These are phyloP conservation scores for Bombylius discolor DNA, from an alignment of 2,888 invertebrate genomes.

Conservation along the genomic window DNA sequence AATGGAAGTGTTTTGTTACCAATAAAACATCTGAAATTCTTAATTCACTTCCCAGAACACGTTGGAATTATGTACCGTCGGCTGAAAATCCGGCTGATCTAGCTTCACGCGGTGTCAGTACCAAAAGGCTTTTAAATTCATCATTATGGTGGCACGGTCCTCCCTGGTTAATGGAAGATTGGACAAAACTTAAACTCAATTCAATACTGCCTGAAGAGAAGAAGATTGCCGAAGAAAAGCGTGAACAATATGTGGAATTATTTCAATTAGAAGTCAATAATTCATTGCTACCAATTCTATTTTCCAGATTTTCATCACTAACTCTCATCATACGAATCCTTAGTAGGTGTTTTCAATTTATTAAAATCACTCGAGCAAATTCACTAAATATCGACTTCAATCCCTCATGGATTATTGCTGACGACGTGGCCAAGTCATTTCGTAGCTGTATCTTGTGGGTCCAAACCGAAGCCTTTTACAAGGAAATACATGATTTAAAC, in stretches of 20 bases:
- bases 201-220: too few relatives aligned
- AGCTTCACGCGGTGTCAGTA: slow-evolving; percentile 13
- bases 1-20: slow-evolving; percentile 19
- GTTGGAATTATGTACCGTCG: slow-evolving; percentile 15
- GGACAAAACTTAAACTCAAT: slow-evolving; percentile 1
- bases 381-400: too few relatives aligned
- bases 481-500: too few relatives aligned
- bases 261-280: too few relatives aligned
- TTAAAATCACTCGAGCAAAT: background rate
- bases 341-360: background rate
- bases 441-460: too few relatives aligned
- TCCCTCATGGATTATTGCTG: too few relatives aligned
- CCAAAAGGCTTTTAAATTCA: slow-evolving; percentile 3
- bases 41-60: background rate
- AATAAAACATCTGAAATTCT: slow-evolving; percentile 16
- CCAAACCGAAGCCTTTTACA: too few relatives aligned
- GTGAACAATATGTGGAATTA: too few relatives aligned
- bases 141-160: slow-evolving; percentile 15
- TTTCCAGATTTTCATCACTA: background rate
- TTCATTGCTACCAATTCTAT: background rate
- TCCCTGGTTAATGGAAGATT: slow-evolving; percentile 3
- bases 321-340: background rate
- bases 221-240: too few relatives aligned
- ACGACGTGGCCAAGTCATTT: too few relatives aligned
- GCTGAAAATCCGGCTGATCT: slow-evolving; percentile 16